A percentile compares a stretch with the other conserved stretches of the same genome.
Conservation (phyloP, 2,888 invertebrate genomes). For the Idaea biselata region DNA sequence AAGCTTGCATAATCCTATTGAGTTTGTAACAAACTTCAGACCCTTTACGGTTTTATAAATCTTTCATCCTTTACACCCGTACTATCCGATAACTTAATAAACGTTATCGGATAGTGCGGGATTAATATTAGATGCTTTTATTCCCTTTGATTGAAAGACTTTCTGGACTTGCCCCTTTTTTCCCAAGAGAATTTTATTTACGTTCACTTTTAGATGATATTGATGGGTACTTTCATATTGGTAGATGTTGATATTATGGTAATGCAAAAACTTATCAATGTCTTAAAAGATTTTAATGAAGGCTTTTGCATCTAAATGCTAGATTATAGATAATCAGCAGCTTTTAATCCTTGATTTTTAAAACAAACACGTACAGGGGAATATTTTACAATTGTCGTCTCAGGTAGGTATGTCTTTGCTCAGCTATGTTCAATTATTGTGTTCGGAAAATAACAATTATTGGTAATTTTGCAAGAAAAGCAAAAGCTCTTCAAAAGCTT, state of each 20-base stretch:
- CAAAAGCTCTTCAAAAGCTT: no score
- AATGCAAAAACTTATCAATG: slow-evolving; percentile 2
- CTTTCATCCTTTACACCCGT: neutral
- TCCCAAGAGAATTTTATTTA: neutral
- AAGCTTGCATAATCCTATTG: neutral
- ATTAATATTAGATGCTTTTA: neutral
- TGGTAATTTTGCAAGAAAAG: no score
- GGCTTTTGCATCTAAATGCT: no score
- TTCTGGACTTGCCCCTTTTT: neutral
- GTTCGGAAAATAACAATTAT: no score
- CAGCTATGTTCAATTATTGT: no score
- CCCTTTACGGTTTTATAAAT: neutral
- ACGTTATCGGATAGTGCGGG: no score
- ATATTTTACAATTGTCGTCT: no score
- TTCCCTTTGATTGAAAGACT: neutral
- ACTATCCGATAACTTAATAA: neutral
- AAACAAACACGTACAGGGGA: no score
- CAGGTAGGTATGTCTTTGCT: no score
- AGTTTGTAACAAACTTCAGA: neutral
- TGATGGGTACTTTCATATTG: no score
- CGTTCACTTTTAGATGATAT: neutral
- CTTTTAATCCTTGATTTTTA: neutral
- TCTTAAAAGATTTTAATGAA: slow-evolving; percentile 11
- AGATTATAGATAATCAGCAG: no score
- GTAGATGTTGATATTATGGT: neutral